Base-by-base conservation (phyloP, 92 coral and sea anemone genomes). In the Bergia sp. region DNA sequence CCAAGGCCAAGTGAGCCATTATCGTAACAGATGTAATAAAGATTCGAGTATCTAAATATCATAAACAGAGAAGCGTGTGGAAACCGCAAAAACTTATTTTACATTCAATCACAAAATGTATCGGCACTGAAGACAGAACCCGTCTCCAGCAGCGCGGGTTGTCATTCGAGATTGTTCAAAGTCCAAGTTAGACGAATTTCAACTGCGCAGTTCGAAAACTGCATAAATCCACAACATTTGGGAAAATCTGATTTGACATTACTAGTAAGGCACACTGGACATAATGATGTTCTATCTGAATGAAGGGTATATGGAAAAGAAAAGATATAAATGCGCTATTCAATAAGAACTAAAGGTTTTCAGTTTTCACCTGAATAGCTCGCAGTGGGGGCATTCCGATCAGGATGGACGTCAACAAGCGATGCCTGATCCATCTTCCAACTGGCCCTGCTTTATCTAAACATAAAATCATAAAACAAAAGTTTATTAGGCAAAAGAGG, bases 361-460 rank as follows among this genome's bases (percentile, higher is more conserved):
- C 16, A 53, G 1, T 43, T 16, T 72, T 73, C 90, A 97, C 99
- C 97, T 97, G 99, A 80, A 97, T 95, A n/a, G 99, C 97, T 57
- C 94, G 95, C 37, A 97, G 92, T 71, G 98, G 95, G 89, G 99
- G 99, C 87, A 98, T 97, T 89, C 99, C 99, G 82, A 96, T 96
- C 0, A 97, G 93, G 50, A 96, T 96, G 29, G 98, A 96, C 50
- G 92, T 87, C 67, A 97, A 89, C 86, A 97, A 94, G 66, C 99
- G 98, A 81, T 97, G 99, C 57, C 99, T 96, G 80, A 97, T 92
- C 99, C 98, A 97, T 93, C 98, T 90, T 86, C 99, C 99, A 18
- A 88, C 91, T 72, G 94, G 95, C 76, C 99, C 99, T 66, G 94
- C 97, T 85, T 97, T 97, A 91, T 95, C 99, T 96, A 92, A n/a